Evolutionary conservation across 1,140 invertebrate species (phyloP), one percentile per base, ranked within the genome.

Genomic region (Apolygus lucorum): DNA sequence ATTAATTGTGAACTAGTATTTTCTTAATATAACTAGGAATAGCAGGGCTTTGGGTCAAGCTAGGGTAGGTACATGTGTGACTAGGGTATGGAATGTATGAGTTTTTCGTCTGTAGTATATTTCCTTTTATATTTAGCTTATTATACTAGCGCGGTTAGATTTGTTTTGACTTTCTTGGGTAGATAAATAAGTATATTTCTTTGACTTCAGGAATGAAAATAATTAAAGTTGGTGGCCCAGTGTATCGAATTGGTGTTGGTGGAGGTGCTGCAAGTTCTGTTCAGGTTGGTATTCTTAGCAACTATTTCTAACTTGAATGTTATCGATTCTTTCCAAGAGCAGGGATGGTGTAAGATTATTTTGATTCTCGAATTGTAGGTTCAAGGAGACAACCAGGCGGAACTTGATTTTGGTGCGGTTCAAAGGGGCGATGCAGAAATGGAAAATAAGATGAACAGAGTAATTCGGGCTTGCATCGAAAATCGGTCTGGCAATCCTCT

Each of bases 341-440:
- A n/a, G n/a, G n/a, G n/a, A n/a, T n/a, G n/a, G n/a, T n/a, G n/a
- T n/a, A n/a, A n/a, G n/a, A n/a, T n/a, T n/a, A n/a, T n/a, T n/a
- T n/a, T n/a, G n/a, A n/a, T n/a, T n/a, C n/a, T n/a, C n/a, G n/a
- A n/a, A n/a, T n/a, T n/a, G n/a, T 49, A 93, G 81, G 89, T 93
- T 1, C 90, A 92, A 75, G 92, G 88, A 54, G 90, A 93, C 70
- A 91, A 95, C 74, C 89, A 90, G 75, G 84, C 86, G 1, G 89
- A 93, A 70, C 78, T 98, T 2, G 96, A 99, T 80, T 97, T 96
- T 76, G 92, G 91, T 74, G 96, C 96, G 1, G 96, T 99, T 0
- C 96, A 99, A 81, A 84, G 96, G 80, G 94, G 96, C 42, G 96
- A 99, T 83, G 90, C 96, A 1, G 96, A 99, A 84, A 99, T 99